Conservation (phyloP, 2,888 invertebrate species). For the Ophonus ardosiacus region DNA sequence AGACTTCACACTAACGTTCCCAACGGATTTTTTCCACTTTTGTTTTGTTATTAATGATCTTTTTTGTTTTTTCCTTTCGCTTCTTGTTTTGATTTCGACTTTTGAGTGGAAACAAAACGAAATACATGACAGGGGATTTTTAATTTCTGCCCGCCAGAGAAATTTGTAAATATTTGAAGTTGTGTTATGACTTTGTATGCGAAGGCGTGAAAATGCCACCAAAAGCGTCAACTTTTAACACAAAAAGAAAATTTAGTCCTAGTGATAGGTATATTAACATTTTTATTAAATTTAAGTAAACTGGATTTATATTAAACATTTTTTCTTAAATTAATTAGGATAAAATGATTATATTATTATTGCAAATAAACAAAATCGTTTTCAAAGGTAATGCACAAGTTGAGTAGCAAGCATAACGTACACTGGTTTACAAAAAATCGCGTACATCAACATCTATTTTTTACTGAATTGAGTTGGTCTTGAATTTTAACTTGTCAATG, state of each 20-base stretch:
- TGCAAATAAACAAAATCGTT: too few species aligned
- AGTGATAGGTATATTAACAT: neutral
- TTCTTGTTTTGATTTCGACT: slow-evolving; percentile 61
- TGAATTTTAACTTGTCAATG: too few species aligned
- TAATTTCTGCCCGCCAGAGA: slow-evolving; percentile 33
- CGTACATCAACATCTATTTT: too few species aligned
- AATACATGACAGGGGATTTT: slow-evolving; percentile 57
- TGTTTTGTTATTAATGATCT: slow-evolving; percentile 64
- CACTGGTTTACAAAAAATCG: too few species aligned
- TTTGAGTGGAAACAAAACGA: slow-evolving; percentile 55
- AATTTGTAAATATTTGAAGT: slow-evolving; percentile 50
- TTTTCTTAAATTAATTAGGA: too few species aligned
- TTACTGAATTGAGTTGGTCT: too few species aligned
- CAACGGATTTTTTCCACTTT: slow-evolving; percentile 54
- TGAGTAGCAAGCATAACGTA: too few species aligned
- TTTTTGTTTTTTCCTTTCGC: slow-evolving; percentile 54
- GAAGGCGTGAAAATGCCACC: slow-evolving; percentile 18
- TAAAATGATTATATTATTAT: too few species aligned
- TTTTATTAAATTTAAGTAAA: neutral
- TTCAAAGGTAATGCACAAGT: too few species aligned
- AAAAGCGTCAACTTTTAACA: slow-evolving; percentile 6
- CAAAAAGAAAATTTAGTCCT: neutral
- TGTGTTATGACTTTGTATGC: slow-evolving; percentile 13
- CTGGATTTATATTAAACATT: too few species aligned
- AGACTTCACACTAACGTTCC: slow-evolving; percentile 59